phyloP scores from a whole-genome alignment of 2,797 vertebrate species.

The Botia kubotai region DNA sequence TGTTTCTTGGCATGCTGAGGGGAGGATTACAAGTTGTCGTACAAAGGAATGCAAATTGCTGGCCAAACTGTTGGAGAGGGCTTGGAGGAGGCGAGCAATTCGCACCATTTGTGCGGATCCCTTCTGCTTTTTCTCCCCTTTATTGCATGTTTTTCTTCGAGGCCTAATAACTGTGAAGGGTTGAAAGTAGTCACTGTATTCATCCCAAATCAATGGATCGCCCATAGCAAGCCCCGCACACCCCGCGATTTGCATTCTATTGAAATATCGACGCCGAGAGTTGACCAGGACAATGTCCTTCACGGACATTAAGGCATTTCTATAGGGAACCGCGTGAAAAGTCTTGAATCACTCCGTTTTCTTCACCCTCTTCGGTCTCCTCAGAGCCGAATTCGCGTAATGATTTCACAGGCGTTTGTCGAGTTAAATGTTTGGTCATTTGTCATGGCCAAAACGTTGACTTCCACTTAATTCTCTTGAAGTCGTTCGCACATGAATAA shows the following conservation, averaged over 20 bases:
- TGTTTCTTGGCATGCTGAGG: conserved; percentile 82
- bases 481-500: neutral
- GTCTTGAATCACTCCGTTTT: conserved; percentile 71
- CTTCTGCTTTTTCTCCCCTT: conserved; percentile 69
- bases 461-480: neutral
- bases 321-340: conserved; percentile 64
- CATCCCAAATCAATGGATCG: conserved; percentile 83
- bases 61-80: conserved; percentile 82
- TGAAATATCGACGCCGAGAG: conserved; percentile 71
- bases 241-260: conserved; percentile 80
- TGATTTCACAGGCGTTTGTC: conserved; percentile 1
- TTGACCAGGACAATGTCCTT: conserved; percentile 78
- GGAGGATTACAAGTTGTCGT: conserved; percentile 85
- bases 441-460: neutral
- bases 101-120: conserved; percentile 77
- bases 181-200: conserved; percentile 84
- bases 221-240: conserved; percentile 74
- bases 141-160: conserved; percentile 84
- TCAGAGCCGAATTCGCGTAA: neutral
- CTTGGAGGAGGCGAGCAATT: conserved; percentile 78
- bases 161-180: conserved; percentile 83
- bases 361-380: conserved; percentile 21
- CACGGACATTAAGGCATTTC: conserved; percentile 75
- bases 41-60: conserved; percentile 87
- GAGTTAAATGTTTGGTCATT: conserved; percentile 2